These are phyloP conservation scores for Pyrocephalus nanus DNA, from an alignment of 2,797 vertebrate species.

Conservation along the genomic window DNA sequence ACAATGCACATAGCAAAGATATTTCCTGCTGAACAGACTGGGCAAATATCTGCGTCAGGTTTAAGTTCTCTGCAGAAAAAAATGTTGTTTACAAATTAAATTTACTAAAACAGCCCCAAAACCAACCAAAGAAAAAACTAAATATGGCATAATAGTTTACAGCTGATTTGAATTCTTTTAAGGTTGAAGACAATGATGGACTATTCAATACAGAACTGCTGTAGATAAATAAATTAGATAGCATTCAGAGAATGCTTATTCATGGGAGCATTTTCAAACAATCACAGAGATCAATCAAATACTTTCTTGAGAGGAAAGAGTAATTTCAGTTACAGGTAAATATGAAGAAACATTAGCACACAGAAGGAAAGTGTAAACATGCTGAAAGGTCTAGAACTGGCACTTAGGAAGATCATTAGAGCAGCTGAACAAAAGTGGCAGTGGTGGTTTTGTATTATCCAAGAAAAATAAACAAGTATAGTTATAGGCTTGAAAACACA, in stretches of 20 bases:
- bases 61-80: not conserved
- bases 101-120: not conserved
- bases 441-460: not conserved
- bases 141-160: not conserved
- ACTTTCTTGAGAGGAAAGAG: not conserved
- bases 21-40: not conserved
- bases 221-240: not conserved
- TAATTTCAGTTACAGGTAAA: not conserved
- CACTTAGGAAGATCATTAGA: not conserved
- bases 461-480: not conserved
- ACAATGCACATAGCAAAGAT: not conserved
- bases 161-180: not conserved
- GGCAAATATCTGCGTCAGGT: not conserved
- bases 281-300: not conserved
- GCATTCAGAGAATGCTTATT: not conserved
- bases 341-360: not conserved
- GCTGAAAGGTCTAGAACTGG: not conserved
- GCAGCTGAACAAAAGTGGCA: not conserved
- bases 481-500: not conserved
- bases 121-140: not conserved
- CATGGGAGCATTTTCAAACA: not conserved
- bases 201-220: not conserved
- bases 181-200: not conserved
- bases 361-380: not conserved
- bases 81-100: not conserved